Evolutionary conservation across 2,888 invertebrate genomes (phyloP).

Genomic region (Ectemnius cavifrons): DNA sequence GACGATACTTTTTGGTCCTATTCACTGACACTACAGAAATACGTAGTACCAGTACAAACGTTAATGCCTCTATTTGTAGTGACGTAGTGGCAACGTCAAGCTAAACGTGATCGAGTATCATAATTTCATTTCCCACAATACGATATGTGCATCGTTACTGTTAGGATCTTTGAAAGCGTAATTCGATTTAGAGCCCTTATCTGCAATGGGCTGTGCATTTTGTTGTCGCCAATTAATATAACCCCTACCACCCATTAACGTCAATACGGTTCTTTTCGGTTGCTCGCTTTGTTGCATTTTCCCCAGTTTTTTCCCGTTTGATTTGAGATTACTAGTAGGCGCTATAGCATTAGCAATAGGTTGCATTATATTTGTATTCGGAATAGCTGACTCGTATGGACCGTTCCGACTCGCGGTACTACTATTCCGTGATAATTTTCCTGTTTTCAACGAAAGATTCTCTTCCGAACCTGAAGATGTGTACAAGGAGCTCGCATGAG

Average conservation of each 20-base stretch:
- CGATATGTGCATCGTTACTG: conserved; percentile 91
- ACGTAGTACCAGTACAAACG: conserved; percentile 23
- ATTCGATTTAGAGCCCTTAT: conserved; percentile 71
- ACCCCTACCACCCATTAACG: conserved; percentile 92
- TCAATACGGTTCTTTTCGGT: conserved; percentile 87
- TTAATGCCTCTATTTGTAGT: conserved; percentile 45
- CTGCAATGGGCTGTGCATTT: conserved; percentile 79
- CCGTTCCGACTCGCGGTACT: conserved; percentile 86
- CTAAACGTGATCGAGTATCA: conserved; percentile 77
- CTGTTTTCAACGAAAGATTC: conserved; percentile 84
- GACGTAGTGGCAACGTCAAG: conserved; percentile 35
- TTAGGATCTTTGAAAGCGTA: conserved; percentile 83
- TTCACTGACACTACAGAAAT: conserved; percentile 39
- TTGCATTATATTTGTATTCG: conserved; percentile 64
- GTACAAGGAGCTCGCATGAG: conserved; percentile 88
- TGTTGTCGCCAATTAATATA: conserved; percentile 92
- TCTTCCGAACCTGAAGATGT: conserved; percentile 93
- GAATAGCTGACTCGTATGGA: conserved; percentile 71
- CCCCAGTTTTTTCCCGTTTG: conserved; percentile 69
- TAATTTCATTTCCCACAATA: conserved; percentile 93
- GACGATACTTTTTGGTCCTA: conserved; percentile 57
- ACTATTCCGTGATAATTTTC: conserved; percentile 86
- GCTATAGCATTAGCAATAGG: conserved; percentile 60
- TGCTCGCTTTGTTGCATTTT: conserved; percentile 77
- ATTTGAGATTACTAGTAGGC: conserved; percentile 58